These are phyloP conservation scores for Noctua janthe DNA, from an alignment of 2,888 invertebrate species.

Conservation along the genomic window DNA sequence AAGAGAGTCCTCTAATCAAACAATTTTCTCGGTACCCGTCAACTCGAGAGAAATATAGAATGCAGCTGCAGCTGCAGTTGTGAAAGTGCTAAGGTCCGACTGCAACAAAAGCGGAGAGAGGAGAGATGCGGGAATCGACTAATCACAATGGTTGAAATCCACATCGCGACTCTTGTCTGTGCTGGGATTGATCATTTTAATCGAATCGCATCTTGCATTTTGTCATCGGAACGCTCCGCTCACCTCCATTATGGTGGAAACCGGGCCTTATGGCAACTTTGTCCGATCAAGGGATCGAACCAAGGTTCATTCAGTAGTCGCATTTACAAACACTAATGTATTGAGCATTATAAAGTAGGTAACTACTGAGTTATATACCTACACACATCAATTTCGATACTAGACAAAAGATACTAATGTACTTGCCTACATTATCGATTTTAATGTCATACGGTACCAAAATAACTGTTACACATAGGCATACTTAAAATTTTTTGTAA, in stretches of 20 bases:
- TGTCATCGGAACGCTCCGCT: not conserved
- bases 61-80: not conserved
- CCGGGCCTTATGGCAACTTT: not conserved
- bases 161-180: not conserved
- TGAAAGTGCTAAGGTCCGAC: not conserved
- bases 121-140: not conserved
- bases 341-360: not conserved
- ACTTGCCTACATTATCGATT: conserved; percentile 14
- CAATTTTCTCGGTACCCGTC: not conserved
- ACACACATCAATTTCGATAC: not conserved
- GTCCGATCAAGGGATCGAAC: not conserved
- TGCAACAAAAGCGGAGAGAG: not conserved
- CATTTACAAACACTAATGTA: not conserved
- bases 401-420: conserved; percentile 1
- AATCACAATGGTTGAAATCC: not conserved
- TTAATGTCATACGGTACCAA: not conserved
- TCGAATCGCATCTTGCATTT: not conserved
- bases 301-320: not conserved
- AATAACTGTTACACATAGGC: not conserved
- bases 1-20: not conserved
- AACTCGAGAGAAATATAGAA: not conserved
- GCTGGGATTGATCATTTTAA: not conserved
- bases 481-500: not conserved
- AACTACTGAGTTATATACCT: not conserved
- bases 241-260: not conserved